Conservation (phyloP, 2,113 vertebrate genomes). For the Egretta garzetta region DNA sequence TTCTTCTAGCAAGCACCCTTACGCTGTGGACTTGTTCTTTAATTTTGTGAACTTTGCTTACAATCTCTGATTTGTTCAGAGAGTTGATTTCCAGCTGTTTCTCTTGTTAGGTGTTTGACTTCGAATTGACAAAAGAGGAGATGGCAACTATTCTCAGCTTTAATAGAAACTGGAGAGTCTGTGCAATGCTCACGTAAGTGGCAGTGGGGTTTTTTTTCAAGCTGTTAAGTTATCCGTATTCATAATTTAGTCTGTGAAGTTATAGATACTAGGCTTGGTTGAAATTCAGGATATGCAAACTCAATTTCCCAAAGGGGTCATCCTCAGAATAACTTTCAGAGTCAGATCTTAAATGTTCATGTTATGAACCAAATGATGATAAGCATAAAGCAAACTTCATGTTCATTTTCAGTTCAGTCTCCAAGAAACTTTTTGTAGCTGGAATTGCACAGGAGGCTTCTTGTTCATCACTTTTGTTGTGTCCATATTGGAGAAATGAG, state of each 20-base stretch:
- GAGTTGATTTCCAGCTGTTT: not conserved
- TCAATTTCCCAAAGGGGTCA: not conserved
- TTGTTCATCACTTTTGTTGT: not conserved
- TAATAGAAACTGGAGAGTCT: constrained; percentile 85
- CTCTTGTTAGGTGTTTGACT: constrained; percentile 86
- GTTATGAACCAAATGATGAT: not conserved
- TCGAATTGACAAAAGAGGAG: constrained; percentile 82
- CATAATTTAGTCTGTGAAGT: not conserved
- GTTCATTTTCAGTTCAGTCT: not conserved
- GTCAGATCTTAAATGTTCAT: not conserved
- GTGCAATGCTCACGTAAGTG: constrained; percentile 79
- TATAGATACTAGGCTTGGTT: not conserved
- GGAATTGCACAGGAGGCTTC: not conserved
- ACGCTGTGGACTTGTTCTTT: not conserved
- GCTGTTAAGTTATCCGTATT: not conserved
- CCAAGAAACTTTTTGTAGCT: not conserved
- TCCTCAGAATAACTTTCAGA: not conserved
- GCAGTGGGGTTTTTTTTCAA: not conserved
- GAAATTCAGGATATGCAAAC: not conserved
- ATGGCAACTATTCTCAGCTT: constrained; percentile 83
- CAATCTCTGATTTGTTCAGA: not conserved
- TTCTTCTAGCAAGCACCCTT: not conserved
- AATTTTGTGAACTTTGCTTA: not conserved
- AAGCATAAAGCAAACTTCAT: not conserved
- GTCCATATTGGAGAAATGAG: not conserved